These are phyloP conservation scores for Drosophila burlai DNA, from an alignment of 1,140 invertebrate genomes.

Conservation along the genomic window DNA sequence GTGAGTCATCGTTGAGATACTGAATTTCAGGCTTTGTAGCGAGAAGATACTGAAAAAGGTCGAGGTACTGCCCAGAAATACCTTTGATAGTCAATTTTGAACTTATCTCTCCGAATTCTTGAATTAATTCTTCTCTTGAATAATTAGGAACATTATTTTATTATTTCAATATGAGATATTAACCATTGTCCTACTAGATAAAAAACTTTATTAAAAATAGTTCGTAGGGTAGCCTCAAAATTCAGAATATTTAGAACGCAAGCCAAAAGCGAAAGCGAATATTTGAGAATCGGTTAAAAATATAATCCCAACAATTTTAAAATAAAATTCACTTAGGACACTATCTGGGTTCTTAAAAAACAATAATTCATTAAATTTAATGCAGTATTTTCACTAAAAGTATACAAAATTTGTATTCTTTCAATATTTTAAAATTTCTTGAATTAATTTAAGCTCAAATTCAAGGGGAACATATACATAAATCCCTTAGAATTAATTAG, in stretches of 20 bases:
- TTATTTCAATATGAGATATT: neutral
- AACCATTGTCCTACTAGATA: no score
- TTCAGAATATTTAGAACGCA: no score
- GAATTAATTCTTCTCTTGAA: neutral
- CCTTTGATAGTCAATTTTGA: neutral
- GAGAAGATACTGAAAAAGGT: neutral
- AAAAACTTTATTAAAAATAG: no score
- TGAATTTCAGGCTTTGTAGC: neutral
- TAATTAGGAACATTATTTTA: neutral
- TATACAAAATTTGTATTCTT: neutral
- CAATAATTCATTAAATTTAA: no score
- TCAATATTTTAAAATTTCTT: neutral
- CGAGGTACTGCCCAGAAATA: neutral
- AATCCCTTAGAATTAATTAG: neutral
- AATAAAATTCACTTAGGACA: no score
- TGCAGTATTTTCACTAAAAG: neutral
- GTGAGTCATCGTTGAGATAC: slow-evolving; percentile 86
- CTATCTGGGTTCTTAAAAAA: no score
- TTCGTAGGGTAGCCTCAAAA: no score
- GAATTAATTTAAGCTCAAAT: neutral
- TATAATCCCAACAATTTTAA: no score
- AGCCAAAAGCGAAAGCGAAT: neutral
- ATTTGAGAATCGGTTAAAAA: neutral
- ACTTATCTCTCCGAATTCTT: neutral
- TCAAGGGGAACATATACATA: neutral